Evolutionary conservation across 2,113 vertebrate genomes (phyloP).

Genomic region (Diadophis punctatus): DNA sequence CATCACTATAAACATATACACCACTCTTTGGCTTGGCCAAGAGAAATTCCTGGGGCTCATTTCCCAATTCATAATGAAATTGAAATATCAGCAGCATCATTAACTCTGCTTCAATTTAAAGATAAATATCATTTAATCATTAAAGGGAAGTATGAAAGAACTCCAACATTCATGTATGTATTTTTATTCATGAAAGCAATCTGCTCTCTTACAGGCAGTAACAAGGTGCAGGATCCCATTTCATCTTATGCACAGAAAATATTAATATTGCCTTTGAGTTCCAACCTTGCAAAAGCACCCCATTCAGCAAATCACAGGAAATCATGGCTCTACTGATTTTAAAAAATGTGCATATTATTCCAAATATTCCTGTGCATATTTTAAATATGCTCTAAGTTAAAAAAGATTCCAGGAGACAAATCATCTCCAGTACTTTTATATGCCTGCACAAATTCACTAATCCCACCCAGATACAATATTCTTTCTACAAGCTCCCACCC

Average conservation of each 20-base stretch:
- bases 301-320: background rate
- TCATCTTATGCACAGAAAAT: slow-evolving; percentile 44
- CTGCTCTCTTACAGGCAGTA: slow-evolving; percentile 29
- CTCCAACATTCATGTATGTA: slow-evolving; percentile 29
- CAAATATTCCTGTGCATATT: background rate
- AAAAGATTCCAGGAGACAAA: background rate
- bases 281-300: slow-evolving; percentile 17
- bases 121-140: slow-evolving; percentile 15
- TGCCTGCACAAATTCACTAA: accelerated
- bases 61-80: slow-evolving; percentile 1
- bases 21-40: background rate
- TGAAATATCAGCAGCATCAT: background rate
- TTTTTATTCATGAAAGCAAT: slow-evolving; percentile 42
- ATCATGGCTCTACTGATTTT: accelerated
- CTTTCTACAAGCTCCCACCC: background rate
- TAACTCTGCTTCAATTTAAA: background rate
- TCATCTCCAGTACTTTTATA: background rate
- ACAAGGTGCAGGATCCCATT: slow-evolving; percentile 48
- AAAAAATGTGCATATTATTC: background rate
- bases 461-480: background rate
- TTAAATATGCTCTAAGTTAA: background rate
- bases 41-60: background rate
- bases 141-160: slow-evolving; percentile 8
- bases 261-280: slow-evolving; percentile 34
- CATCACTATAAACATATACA: background rate